These are phyloP conservation scores for Prorops nasuta DNA, from an alignment of 1,140 invertebrate genomes.

Conservation along the genomic window DNA sequence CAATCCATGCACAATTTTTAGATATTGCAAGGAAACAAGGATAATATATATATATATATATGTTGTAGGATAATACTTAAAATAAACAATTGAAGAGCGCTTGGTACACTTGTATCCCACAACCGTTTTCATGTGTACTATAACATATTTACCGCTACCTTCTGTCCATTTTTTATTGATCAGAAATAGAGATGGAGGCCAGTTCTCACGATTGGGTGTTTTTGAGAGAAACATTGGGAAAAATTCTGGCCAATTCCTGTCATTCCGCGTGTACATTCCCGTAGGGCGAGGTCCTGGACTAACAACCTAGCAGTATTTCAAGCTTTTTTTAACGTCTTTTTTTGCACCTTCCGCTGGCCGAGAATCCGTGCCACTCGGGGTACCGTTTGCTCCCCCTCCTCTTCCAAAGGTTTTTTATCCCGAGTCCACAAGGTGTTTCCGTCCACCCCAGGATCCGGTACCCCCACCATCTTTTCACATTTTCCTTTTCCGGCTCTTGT, in stretches of 20 bases:
- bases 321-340: conserved; percentile 31
- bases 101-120: no score
- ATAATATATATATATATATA: no score
- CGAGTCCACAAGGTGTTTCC: conserved; percentile 31
- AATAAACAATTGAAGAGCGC: no score
- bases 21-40: no score
- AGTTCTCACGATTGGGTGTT: not conserved
- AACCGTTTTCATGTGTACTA: no score
- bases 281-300: conserved; percentile 2
- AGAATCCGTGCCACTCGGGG: conserved; percentile 49
- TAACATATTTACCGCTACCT: no score
- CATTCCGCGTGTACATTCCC: no score
- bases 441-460: conserved; percentile 24
- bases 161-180: no score
- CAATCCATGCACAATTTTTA: no score
- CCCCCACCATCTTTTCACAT: not conserved
- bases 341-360: conserved; percentile 31
- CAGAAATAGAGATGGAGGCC: no score
- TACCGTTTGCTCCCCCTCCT: not conserved
- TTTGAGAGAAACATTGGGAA: not conserved
- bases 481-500: not conserved
- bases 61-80: no score
- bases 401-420: conserved; percentile 13
- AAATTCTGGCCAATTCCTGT: no score
- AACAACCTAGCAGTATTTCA: conserved; percentile 41